These are phyloP conservation scores for Pharmacophagus antenor DNA, from an alignment of 2,888 invertebrate genomes.

Conservation along the genomic window DNA sequence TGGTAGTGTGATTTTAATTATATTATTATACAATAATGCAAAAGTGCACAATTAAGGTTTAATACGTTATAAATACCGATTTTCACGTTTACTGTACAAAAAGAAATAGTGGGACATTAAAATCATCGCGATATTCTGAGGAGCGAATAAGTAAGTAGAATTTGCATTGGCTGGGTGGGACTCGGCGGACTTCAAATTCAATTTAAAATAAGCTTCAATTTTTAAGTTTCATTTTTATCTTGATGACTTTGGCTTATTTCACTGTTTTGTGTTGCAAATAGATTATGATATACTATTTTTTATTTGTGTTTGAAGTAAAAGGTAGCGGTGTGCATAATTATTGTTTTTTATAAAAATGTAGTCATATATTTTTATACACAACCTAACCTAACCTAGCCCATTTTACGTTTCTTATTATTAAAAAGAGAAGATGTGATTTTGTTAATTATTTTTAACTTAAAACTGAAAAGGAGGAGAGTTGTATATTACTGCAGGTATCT, in stretches of 20 bases:
- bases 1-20: no score
- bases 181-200: constrained; percentile 28
- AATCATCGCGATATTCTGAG: constrained; percentile 27
- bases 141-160: constrained; percentile 26
- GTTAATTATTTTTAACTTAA: no score
- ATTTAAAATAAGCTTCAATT: constrained; percentile 32
- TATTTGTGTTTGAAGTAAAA: background rate
- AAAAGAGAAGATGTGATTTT: no score
- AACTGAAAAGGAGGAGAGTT: no score
- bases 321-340: background rate
- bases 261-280: constrained; percentile 16
- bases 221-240: constrained; percentile 31
- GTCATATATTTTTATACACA: no score
- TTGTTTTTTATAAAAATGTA: no score
- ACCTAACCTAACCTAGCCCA: no score
- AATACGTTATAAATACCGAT: background rate
- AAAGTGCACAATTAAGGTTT: no score
- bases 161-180: constrained; percentile 16
- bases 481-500: no score
- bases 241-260: constrained; percentile 28
- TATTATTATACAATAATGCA: no score
- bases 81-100: background rate
- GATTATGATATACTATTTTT: constrained; percentile 21
- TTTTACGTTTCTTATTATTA: no score
- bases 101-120: constrained; percentile 20